Evolutionary conservation across 2,888 invertebrate genomes (phyloP).

Genomic region (Campoplex nolae): DNA sequence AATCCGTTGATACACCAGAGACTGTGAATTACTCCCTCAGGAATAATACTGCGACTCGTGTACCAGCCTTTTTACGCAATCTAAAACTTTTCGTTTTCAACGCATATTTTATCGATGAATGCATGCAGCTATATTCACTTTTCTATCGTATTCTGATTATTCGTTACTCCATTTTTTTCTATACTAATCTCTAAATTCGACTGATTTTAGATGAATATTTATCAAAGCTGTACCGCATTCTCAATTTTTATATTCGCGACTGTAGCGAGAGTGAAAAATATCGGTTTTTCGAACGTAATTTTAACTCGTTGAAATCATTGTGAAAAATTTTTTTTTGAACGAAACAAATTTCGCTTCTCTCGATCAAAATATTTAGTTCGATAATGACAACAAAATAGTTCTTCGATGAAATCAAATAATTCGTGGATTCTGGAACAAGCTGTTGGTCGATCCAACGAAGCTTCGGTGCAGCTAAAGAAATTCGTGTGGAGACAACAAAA

Average conservation of each 20-base stretch:
- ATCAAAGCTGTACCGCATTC: neutral
- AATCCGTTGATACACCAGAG: slow-evolving; percentile 45
- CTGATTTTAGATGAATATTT: neutral
- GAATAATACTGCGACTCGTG: slow-evolving; percentile 60
- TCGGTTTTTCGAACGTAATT: neutral
- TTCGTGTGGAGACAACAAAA: too few relatives aligned
- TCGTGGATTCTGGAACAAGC: too few relatives aligned
- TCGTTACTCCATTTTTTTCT: slow-evolving; percentile 8
- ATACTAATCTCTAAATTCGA: neutral
- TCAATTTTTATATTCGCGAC: neutral
- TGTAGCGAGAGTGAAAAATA: neutral
- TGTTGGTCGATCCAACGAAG: too few relatives aligned
- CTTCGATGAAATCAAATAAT: too few relatives aligned
- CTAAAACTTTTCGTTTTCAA: slow-evolving; percentile 23
- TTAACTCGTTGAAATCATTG: neutral
- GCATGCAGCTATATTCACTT: slow-evolving; percentile 1
- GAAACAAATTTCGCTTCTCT: neutral
- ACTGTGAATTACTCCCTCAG: slow-evolving; percentile 54
- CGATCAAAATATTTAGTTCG: too few relatives aligned
- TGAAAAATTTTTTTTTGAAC: too few relatives aligned
- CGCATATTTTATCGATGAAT: neutral
- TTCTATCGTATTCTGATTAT: slow-evolving; percentile 4
- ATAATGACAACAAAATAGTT: too few relatives aligned
- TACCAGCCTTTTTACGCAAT: slow-evolving; percentile 43
- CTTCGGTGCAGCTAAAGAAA: too few relatives aligned